Evolutionary conservation across 2,888 invertebrate species (phyloP).

Genomic region (Sepiola atlantica): DNA sequence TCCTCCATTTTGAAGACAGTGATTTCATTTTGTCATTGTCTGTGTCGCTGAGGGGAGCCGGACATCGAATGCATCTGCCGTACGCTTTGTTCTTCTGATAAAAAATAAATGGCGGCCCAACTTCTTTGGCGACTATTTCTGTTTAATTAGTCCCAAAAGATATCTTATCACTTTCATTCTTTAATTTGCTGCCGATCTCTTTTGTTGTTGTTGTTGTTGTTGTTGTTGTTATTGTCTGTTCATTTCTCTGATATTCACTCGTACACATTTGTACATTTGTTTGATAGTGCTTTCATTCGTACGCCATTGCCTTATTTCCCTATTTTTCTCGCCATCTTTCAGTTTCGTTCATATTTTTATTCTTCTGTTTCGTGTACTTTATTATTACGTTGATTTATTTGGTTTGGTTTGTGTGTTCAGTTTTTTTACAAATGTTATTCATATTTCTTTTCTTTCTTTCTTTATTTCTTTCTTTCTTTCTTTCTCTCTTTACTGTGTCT

Average conservation of each 20-base stretch:
- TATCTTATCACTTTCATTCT: neutral
- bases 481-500: neutral
- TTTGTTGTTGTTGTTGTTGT: too few species aligned
- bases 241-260: too few species aligned
- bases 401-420: too few species aligned
- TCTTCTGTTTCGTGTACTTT: neutral
- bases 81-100: neutral
- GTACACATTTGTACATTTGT: neutral
- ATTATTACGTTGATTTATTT: neutral
- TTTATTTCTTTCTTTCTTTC: neutral
- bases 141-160: slow-evolving; percentile 32
- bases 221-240: too few species aligned
- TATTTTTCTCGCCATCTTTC: neutral
- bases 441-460: neutral
- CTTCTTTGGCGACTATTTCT: neutral
- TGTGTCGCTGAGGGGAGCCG: slow-evolving; percentile 18
- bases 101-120: neutral
- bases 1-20: neutral
- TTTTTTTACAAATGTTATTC: too few species aligned
- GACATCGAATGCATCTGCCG: neutral
- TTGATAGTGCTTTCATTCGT: neutral
- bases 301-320: neutral
- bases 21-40: neutral
- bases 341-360: neutral
- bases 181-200: neutral